These are phyloP conservation scores for Mormyrus proboscirostris DNA, from an alignment of 2,797 vertebrate species.

Conservation along the genomic window DNA sequence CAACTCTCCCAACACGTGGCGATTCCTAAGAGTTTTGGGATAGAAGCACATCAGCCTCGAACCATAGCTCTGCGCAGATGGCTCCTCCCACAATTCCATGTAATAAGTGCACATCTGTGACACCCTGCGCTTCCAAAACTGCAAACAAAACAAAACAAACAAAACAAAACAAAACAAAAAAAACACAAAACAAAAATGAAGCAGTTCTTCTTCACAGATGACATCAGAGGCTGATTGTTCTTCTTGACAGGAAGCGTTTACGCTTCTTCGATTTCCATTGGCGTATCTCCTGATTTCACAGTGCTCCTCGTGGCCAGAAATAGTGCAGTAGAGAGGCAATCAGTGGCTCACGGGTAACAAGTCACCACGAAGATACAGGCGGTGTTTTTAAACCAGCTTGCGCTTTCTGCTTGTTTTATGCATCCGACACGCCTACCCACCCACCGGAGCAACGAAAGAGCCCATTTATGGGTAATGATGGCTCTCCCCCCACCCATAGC, in stretches of 20 bases:
- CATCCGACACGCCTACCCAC: conserved; percentile 16
- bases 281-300: conserved; percentile 40
- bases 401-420: conserved; percentile 22
- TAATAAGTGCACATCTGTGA: background rate
- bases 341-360: conserved; percentile 42
- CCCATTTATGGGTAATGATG: conserved; percentile 29
- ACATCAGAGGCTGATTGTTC: background rate
- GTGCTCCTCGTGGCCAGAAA: conserved; percentile 34
- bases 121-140: background rate
- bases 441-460: conserved; percentile 15
- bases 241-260: background rate
- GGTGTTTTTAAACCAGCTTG: conserved; percentile 12
- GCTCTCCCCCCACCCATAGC: background rate
- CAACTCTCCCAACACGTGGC: background rate
- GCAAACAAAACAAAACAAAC: background rate
- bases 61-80: background rate
- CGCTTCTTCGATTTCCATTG: conserved; percentile 17
- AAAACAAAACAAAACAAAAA: background rate
- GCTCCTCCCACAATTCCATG: background rate
- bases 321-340: conserved; percentile 39
- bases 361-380: conserved; percentile 38
- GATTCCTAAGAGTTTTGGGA: background rate
- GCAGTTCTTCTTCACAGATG: background rate
- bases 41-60: background rate
- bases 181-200: background rate